A percentile compares a stretch with the other conserved stretches of the same genome.
Conservation (phyloP, 2,113 vertebrate genomes). For the Mirza zaza region DNA sequence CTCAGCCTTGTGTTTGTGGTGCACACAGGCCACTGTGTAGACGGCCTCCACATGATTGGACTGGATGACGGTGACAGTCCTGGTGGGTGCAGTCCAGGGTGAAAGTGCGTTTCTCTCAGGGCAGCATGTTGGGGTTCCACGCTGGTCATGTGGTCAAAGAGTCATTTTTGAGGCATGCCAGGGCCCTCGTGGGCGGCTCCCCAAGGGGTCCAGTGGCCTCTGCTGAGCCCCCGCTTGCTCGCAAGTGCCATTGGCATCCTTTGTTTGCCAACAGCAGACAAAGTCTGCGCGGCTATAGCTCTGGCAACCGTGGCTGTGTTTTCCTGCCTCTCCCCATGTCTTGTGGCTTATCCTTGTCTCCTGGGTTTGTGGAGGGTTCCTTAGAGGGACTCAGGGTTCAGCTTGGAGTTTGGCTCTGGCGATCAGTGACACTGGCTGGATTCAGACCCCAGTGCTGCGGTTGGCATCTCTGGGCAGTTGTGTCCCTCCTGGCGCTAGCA, state of each 20-base stretch:
- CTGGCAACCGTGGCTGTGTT: not conserved
- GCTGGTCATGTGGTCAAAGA: not conserved
- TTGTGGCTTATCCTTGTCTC: not conserved
- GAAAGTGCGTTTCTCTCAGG: rapidly evolving
- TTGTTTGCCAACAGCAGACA: not conserved
- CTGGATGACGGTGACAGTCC: not conserved
- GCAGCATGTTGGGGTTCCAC: rapidly evolving
- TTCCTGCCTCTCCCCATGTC: not conserved
- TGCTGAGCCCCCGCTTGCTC: too few species aligned
- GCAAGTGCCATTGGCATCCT: not conserved
- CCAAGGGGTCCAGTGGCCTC: too few species aligned
- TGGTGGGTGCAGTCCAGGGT: too few species aligned
- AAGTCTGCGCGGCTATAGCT: too few species aligned
- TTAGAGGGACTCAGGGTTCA: not conserved
- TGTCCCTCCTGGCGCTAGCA: too few species aligned
- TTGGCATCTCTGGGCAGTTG: not conserved
- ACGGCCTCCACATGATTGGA: not conserved
- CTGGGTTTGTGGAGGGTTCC: not conserved
- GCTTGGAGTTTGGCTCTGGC: not conserved
- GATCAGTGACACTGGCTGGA: rapidly evolving
- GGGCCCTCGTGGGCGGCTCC: too few species aligned
- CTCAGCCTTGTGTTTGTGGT: not conserved
- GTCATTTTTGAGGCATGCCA: not conserved
- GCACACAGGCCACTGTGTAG: not conserved
- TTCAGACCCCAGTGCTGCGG: not conserved